These are phyloP conservation scores for Cryptocephalus primarius DNA, from an alignment of 2,888 invertebrate species.

Conservation along the genomic window DNA sequence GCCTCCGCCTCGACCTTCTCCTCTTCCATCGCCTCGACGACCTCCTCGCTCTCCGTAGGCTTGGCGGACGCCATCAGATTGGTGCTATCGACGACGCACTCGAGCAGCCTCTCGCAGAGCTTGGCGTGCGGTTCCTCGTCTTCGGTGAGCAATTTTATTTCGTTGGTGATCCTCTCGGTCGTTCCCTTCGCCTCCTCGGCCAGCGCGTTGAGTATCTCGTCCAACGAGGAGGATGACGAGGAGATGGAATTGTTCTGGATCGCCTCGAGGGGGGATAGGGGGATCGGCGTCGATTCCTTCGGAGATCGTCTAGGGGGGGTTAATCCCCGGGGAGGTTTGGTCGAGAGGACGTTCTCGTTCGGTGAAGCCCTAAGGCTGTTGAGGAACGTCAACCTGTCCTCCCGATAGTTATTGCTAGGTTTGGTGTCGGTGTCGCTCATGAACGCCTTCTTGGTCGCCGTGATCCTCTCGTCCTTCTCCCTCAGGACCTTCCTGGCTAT, in stretches of 20 bases:
- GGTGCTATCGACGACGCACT: constrained; percentile 33
- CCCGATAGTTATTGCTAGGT: neutral
- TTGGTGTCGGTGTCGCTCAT: constrained; percentile 33
- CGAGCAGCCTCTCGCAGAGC: constrained; percentile 39
- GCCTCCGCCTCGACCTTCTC: constrained; percentile 22
- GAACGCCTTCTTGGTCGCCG: constrained; percentile 29
- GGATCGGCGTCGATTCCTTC: constrained; percentile 26
- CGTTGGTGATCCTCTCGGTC: constrained; percentile 53
- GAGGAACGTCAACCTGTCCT: constrained; percentile 25
- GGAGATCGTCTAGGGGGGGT: constrained; percentile 21
- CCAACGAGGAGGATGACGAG: constrained; percentile 37
- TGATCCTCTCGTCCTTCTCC: constrained; percentile 34
- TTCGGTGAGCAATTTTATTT: constrained; percentile 36
- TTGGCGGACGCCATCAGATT: constrained; percentile 23
- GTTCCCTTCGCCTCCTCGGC: constrained; percentile 68
- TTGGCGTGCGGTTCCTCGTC: constrained; percentile 37
- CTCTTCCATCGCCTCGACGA: constrained; percentile 22
- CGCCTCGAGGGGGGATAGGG: constrained; percentile 18
- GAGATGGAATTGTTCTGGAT: constrained; percentile 11
- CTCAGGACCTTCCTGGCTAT: constrained; percentile 35
- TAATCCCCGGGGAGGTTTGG: constrained; percentile 27
- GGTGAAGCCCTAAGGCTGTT: constrained; percentile 24
- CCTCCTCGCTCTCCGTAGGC: constrained; percentile 21
- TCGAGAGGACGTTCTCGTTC: constrained; percentile 18
- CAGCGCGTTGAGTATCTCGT: constrained; percentile 61